phyloP scores from a whole-genome alignment of 2,797 vertebrate genomes.

The Notolabrus celidotus region DNA sequence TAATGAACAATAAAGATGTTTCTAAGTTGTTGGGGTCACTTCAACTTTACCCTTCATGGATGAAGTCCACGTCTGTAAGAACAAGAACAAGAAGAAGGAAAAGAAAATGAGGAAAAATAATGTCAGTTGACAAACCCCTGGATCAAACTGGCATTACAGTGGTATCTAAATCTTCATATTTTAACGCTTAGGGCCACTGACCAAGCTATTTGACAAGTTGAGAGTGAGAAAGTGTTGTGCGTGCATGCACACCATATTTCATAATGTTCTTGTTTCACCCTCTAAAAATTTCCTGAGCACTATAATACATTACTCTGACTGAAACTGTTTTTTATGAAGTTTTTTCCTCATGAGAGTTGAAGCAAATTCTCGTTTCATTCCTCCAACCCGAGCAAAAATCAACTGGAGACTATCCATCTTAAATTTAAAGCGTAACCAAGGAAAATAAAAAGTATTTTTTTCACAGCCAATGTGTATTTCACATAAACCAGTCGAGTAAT shows the following conservation, averaged over 20 bases:
- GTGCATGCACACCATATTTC: background rate
- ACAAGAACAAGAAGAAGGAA: background rate
- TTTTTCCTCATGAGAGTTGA: constrained; percentile 37
- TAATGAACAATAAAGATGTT: background rate
- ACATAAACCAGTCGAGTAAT: constrained; percentile 67
- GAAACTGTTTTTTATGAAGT: constrained; percentile 31
- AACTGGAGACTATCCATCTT: constrained; percentile 53
- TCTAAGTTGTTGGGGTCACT: background rate
- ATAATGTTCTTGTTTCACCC: constrained; percentile 1
- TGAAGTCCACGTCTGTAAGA: background rate
- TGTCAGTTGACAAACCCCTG: no score
- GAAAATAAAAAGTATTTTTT: constrained; percentile 35
- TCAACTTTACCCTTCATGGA: background rate
- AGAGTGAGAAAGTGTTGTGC: background rate
- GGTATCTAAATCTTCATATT: background rate
- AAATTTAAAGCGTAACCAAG: constrained; percentile 29
- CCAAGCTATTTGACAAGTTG: background rate
- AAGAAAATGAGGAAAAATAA: background rate
- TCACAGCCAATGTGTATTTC: constrained; percentile 48
- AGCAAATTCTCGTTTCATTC: constrained; percentile 33
- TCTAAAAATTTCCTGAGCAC: constrained; percentile 10
- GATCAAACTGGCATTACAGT: no score
- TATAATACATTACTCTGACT: constrained; percentile 18
- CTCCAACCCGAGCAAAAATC: constrained; percentile 28
- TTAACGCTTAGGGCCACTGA: background rate